Conservation (phyloP, 1,140 invertebrate genomes). For the Drosophila pallidifrons region DNA sequence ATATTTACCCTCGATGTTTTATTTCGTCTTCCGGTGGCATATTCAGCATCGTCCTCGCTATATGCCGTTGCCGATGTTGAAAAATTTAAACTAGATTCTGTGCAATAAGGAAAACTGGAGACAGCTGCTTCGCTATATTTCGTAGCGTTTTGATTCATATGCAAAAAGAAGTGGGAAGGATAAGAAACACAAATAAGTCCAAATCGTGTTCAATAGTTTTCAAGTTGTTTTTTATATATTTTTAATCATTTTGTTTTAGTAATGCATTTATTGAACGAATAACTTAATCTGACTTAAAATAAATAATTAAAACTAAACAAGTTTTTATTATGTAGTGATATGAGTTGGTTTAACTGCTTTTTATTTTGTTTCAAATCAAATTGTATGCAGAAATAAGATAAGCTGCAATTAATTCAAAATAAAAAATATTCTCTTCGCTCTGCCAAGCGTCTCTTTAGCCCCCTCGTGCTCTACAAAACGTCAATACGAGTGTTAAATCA, state of each 20-base stretch:
- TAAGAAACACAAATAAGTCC: constrained; percentile 83
- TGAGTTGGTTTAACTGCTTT: constrained; percentile 7
- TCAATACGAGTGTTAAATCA: constrained; percentile 7
- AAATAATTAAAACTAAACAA: constrained; percentile 64
- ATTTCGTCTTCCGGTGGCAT: constrained; percentile 86
- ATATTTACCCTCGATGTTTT: constrained; percentile 86
- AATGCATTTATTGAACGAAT: constrained; percentile 78
- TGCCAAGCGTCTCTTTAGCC: too few species aligned
- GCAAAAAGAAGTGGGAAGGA: constrained; percentile 83
- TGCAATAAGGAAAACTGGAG: constrained; percentile 85
- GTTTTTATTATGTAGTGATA: constrained; percentile 41
- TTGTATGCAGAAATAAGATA: neutral
- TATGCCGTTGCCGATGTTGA: constrained; percentile 85
- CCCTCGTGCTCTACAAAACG: too few species aligned
- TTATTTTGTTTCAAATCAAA: constrained; percentile 2
- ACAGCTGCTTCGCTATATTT: constrained; percentile 84
- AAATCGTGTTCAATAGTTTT: constrained; percentile 74
- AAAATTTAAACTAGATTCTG: constrained; percentile 85
- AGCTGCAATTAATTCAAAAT: constrained; percentile 52
- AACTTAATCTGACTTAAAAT: constrained; percentile 70
- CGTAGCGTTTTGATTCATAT: constrained; percentile 70
- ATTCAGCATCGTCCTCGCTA: constrained; percentile 86
- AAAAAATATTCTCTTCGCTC: neutral
- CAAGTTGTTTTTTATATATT: constrained; percentile 32
- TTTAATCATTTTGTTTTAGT: constrained; percentile 61